phyloP scores from a whole-genome alignment of 2,888 invertebrate genomes.

The Thera obeliscata region DNA sequence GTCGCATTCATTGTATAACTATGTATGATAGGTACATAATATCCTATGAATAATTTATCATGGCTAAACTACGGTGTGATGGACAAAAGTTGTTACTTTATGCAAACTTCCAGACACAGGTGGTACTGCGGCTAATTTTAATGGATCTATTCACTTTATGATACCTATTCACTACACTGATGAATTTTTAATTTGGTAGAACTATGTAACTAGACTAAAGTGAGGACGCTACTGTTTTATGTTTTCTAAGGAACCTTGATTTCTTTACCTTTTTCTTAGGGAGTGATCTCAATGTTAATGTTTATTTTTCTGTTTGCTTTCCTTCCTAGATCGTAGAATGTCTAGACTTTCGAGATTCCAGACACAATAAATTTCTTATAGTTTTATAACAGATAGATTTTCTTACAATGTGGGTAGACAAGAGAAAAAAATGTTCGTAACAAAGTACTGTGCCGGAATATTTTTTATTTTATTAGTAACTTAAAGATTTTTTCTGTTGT shows the following conservation, averaged over 20 bases:
- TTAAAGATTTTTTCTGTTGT: no score
- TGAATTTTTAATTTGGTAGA: constrained; percentile 11
- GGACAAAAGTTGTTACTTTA: constrained; percentile 42
- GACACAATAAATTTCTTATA: no score
- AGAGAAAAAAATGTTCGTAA: no score
- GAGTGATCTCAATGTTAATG: no score
- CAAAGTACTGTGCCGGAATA: no score
- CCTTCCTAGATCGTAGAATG: no score
- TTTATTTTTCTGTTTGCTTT: no score
- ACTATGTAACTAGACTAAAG: not conserved
- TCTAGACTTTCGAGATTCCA: no score
- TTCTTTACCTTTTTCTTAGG: not conserved
- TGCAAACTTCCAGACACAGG: constrained; percentile 43
- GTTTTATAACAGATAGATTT: no score
- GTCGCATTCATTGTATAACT: constrained; percentile 14
- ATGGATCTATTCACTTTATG: constrained; percentile 45
- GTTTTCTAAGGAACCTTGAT: not conserved
- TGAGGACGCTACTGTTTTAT: not conserved
- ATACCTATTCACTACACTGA: constrained; percentile 3
- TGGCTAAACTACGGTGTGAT: constrained; percentile 41
- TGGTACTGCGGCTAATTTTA: constrained; percentile 43
- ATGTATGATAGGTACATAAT: constrained; percentile 31
- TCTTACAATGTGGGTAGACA: no score
- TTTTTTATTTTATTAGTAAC: no score
- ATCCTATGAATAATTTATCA: constrained; percentile 44